Evolutionary conservation across 2,888 invertebrate species (phyloP).

Genomic region (Cataglyphis livida): DNA sequence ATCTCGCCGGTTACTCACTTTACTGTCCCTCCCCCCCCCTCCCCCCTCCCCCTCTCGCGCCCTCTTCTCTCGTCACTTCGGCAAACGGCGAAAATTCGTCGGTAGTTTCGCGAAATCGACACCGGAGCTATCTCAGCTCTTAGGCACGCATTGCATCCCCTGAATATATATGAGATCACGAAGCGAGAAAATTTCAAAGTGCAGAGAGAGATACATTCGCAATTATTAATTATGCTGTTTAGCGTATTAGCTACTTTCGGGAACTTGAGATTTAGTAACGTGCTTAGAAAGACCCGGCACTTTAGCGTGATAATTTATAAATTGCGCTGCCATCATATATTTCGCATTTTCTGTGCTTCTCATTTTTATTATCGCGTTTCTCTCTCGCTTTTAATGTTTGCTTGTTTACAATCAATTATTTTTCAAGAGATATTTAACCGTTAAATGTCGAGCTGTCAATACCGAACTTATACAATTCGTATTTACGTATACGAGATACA

Average conservation of each 20-base stretch:
- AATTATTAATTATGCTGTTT: slow-evolving; percentile 24
- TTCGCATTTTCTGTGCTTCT: not conserved
- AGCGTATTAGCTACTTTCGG: not conserved
- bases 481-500: slow-evolving; percentile 8
- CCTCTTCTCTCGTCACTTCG: slow-evolving; percentile 19
- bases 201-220: not conserved
- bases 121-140: slow-evolving; percentile 64
- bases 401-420: slow-evolving; percentile 27
- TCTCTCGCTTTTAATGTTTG: slow-evolving; percentile 23
- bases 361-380: not conserved
- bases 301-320: not conserved
- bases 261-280: not conserved
- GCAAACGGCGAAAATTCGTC: slow-evolving; percentile 64
- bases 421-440: not conserved
- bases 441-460: slow-evolving; percentile 31
- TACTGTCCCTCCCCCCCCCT: not conserved
- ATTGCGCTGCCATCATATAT: not conserved
- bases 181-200: slow-evolving; percentile 1
- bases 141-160: slow-evolving; percentile 55
- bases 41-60: not conserved
- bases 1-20: not conserved
- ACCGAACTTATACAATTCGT: not conserved
- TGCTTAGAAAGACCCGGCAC: not conserved
- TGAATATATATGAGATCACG: slow-evolving; percentile 65
- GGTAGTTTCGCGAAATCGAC: slow-evolving; percentile 60